Percentiles rank a stretch among this genome's conserved stretches.
phyloP scores from a whole-genome alignment of 1,140 invertebrate genomes.

The Dendroctonus ponderosae region DNA sequence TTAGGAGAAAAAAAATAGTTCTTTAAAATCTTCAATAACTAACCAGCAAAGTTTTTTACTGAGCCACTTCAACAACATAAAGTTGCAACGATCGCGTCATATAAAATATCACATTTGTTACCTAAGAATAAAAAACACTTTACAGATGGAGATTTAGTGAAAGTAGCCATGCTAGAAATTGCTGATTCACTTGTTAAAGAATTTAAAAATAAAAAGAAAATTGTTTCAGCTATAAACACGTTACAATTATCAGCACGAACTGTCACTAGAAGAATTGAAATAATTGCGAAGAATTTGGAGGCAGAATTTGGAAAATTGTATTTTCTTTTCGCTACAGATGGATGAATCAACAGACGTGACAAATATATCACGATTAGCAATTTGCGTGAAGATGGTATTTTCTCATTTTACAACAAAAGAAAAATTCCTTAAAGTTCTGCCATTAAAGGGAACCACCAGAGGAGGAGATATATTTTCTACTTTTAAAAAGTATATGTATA shows the following conservation, averaged over 20 bases:
- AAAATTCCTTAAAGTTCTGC: background rate
- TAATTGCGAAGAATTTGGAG: background rate
- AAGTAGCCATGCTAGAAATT: conserved; percentile 12
- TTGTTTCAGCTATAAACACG: conserved; percentile 12
- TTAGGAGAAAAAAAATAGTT: conserved; percentile 5
- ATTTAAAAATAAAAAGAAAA: conserved; percentile 13
- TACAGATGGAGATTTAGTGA: conserved; percentile 18
- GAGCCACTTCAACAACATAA: background rate
- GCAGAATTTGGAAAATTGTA: conserved; percentile 8
- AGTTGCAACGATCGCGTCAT: background rate
- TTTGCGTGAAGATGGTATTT: conserved; percentile 2
- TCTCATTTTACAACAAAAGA: background rate
- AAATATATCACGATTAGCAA: no score
- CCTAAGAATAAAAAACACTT: conserved; percentile 18
- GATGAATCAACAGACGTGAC: background rate
- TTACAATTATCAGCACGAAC: conserved; percentile 9
- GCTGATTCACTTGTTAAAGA: conserved; percentile 19
- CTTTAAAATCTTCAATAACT: background rate
- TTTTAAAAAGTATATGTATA: conserved; percentile 6
- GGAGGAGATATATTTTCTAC: conserved; percentile 7
- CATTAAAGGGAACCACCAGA: conserved; percentile 6
- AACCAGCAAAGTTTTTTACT: background rate
- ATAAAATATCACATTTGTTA: conserved; percentile 4
- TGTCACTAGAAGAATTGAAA: conserved; percentile 15
- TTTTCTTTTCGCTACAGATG: conserved; percentile 2